phyloP scores from a whole-genome alignment of 2,888 invertebrate genomes.

The Papilio gigon region DNA sequence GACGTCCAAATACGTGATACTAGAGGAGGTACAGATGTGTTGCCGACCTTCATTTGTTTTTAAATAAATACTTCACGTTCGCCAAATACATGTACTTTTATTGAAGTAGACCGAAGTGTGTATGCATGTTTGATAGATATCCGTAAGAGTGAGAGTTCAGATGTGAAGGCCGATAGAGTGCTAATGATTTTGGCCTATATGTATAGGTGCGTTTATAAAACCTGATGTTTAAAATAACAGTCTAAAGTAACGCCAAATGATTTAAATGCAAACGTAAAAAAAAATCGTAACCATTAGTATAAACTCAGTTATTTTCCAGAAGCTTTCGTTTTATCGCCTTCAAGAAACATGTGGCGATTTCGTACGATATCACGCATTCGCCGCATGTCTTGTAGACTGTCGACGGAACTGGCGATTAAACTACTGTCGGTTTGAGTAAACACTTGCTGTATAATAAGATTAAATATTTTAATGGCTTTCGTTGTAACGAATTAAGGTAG shows the following conservation, averaged over 20 bases:
- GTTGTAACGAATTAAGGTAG: too few species aligned
- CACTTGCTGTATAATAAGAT: neutral
- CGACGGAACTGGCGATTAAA: slow-evolving; percentile 13
- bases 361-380: neutral
- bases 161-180: too few species aligned
- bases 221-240: neutral
- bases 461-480: neutral
- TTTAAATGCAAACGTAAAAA: neutral
- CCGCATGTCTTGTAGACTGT: slow-evolving; percentile 7
- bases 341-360: neutral
- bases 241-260: neutral
- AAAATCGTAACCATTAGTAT: slow-evolving; percentile 6
- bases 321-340: slow-evolving; percentile 7
- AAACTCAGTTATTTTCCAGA: slow-evolving; percentile 19
- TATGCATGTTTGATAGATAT: too few species aligned
- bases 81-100: too few species aligned
- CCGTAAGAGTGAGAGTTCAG: too few species aligned
- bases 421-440: slow-evolving; percentile 24
- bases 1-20: too few species aligned
- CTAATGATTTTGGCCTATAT: too few species aligned
- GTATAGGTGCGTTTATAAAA: neutral
- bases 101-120: too few species aligned
- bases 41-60: too few species aligned
- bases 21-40: too few species aligned
- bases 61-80: too few species aligned